Conservation (phyloP, 92 coral and sea anemone species). For the Phenganax stokvisi region DNA sequence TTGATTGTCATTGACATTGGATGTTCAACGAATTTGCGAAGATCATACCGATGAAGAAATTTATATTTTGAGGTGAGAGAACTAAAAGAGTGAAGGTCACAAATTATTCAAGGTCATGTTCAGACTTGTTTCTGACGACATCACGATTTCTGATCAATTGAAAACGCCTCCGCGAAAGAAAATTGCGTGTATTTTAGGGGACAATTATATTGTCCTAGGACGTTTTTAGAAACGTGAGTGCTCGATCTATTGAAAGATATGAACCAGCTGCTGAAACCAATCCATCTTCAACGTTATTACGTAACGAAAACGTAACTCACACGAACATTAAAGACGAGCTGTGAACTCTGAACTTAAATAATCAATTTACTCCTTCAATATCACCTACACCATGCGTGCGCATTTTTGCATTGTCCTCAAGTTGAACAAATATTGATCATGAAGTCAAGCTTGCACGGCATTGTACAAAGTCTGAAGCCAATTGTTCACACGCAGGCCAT, state of each 20-base stretch:
- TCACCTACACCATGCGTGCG: no score
- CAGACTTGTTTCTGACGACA: not conserved
- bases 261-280: not conserved
- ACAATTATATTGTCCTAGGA: not conserved
- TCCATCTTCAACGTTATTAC: not conserved
- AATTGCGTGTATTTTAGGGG: not conserved
- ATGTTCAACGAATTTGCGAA: no score
- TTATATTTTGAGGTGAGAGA: no score
- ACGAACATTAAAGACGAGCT: not conserved
- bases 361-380: not conserved
- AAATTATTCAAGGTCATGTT: not conserved
- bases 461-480: no score
- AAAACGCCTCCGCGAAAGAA: not conserved
- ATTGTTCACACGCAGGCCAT: no score
- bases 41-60: no score
- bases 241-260: not conserved
- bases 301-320: not conserved
- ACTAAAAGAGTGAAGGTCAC: no score
- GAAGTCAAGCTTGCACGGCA: no score
- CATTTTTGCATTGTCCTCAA: no score
- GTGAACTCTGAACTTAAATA: not conserved
- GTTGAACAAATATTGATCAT: no score
- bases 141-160: not conserved
- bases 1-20: no score
- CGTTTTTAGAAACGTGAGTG: no score